phyloP scores from a whole-genome alignment of 2,888 invertebrate genomes.

The Julus scanicus region DNA sequence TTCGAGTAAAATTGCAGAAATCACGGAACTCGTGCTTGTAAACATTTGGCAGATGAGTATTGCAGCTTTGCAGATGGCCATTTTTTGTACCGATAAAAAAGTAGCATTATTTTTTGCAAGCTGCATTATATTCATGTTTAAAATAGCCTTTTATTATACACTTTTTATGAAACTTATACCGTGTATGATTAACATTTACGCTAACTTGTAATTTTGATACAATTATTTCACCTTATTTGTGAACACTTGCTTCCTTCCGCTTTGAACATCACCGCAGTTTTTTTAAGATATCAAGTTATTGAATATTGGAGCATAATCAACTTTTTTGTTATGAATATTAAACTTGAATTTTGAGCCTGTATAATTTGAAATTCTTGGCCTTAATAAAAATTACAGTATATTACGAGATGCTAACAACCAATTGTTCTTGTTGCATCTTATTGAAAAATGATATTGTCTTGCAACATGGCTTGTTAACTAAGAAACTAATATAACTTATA shows the following conservation, averaged over 20 bases:
- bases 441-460: too few species aligned
- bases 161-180: background rate
- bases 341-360: background rate
- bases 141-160: constrained; percentile 2
- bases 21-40: background rate
- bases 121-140: background rate
- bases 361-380: background rate
- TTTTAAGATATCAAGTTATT: background rate
- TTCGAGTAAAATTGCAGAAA: background rate
- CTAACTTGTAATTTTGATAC: background rate
- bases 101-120: background rate
- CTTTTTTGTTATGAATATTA: background rate
- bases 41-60: background rate
- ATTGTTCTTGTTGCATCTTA: too few species aligned
- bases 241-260: background rate
- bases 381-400: background rate
- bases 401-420: background rate
- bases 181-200: background rate
- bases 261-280: background rate
- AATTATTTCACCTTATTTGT: constrained; percentile 16
- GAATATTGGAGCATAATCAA: background rate
- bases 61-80: background rate
- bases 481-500: background rate
- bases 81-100: background rate
- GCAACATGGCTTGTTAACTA: too few species aligned